Evolutionary conservation across 2,888 invertebrate genomes (phyloP).

Genomic region (Agrilus mali): DNA sequence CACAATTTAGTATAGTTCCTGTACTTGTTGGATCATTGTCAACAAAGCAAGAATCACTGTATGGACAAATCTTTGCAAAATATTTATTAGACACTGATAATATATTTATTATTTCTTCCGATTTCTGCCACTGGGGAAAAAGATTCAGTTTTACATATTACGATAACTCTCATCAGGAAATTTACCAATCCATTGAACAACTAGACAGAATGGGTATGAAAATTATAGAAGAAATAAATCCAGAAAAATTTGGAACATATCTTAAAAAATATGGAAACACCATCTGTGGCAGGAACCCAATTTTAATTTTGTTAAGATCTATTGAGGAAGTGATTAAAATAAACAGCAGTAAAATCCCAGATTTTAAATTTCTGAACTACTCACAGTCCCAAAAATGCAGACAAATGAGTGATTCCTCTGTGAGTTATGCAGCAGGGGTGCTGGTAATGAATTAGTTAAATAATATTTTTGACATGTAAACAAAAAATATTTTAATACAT

Average conservation of each 20-base stretch:
- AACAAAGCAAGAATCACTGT: constrained; percentile 71
- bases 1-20: constrained; percentile 82
- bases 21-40: constrained; percentile 82
- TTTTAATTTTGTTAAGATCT: constrained; percentile 77
- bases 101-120: constrained; percentile 85
- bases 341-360: constrained; percentile 36
- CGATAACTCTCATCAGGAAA: constrained; percentile 59
- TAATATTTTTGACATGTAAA: neutral
- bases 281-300: constrained; percentile 95
- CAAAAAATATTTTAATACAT: no score
- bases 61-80: constrained; percentile 71
- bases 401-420: constrained; percentile 78
- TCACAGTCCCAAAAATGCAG: constrained; percentile 86
- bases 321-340: constrained; percentile 39
- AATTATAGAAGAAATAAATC: constrained; percentile 76
- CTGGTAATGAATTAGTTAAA: no score
- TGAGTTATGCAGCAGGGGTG: constrained; percentile 77
- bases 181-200: constrained; percentile 80
- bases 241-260: constrained; percentile 73
- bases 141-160: constrained; percentile 72
- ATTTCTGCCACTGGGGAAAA: constrained; percentile 96
- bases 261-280: constrained; percentile 86
- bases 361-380: constrained; percentile 78
- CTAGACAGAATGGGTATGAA: constrained; percentile 91
- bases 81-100: constrained; percentile 84